These are phyloP conservation scores for Delichon dasypus DNA, from an alignment of 2,797 vertebrate genomes.

Conservation along the genomic window DNA sequence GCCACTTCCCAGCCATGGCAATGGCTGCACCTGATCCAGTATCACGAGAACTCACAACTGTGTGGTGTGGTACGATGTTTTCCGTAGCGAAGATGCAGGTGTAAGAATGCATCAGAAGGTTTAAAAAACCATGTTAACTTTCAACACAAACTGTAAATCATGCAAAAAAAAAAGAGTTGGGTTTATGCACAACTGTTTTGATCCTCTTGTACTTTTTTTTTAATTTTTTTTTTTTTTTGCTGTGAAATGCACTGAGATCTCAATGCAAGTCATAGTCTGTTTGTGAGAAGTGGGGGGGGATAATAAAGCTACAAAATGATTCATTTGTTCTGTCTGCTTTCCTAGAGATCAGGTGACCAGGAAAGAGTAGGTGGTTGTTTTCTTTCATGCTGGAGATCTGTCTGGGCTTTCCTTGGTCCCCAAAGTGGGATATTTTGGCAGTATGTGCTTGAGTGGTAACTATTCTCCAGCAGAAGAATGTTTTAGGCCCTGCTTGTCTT, in stretches of 20 bases:
- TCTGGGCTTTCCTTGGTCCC: background rate
- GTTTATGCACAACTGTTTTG: conserved; percentile 75
- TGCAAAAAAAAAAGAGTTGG: conserved; percentile 38
- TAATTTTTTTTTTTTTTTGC: conserved; percentile 68
- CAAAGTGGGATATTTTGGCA: background rate
- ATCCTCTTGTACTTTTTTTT: conserved; percentile 72
- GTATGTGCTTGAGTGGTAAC: background rate
- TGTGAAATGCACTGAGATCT: conserved; percentile 91
- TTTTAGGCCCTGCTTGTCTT: background rate
- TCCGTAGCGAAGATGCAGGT: conserved; percentile 31
- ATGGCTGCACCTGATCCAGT: conserved; percentile 54
- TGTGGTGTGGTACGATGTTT: conserved; percentile 61
- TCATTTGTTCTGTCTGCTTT: conserved; percentile 68
- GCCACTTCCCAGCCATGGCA: conserved; percentile 52
- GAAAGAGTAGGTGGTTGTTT: conserved; percentile 2
- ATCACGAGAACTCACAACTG: conserved; percentile 58
- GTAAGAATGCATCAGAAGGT: conserved; percentile 59
- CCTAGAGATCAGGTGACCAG: conserved; percentile 14
- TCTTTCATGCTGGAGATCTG: background rate
- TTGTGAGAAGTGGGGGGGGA: conserved; percentile 66
- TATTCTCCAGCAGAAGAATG: background rate
- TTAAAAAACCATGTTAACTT: conserved; percentile 55
- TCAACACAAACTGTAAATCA: conserved; percentile 63
- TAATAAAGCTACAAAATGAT: conserved; percentile 76
- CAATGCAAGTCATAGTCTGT: conserved; percentile 72